Evolutionary conservation across 1,140 invertebrate genomes (phyloP).

Genomic region (Drosophila obscura): DNA sequence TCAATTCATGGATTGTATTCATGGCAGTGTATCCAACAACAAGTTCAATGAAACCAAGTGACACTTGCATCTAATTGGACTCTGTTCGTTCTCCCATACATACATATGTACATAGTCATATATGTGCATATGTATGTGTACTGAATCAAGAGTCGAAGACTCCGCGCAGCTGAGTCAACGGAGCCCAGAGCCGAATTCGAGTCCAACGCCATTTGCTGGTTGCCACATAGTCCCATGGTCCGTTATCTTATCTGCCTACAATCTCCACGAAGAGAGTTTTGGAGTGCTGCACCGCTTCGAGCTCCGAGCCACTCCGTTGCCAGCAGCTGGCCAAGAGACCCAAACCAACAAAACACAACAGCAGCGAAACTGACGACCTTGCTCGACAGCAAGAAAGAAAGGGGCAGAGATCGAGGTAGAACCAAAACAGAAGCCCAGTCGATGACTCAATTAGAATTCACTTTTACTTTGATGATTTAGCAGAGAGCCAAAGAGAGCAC

Average conservation of each 20-base stretch:
- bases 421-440: constrained; percentile 21
- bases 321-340: constrained; percentile 23
- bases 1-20: constrained; percentile 56
- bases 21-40: background rate
- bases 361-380: constrained; percentile 50
- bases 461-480: constrained; percentile 51
- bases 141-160: constrained; percentile 23
- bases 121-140: background rate
- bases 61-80: constrained; percentile 61
- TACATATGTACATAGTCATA: no score
- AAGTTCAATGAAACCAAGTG: constrained; percentile 74
- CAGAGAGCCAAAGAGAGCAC: background rate
- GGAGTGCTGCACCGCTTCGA: background rate
- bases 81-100: background rate
- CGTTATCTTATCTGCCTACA: constrained; percentile 33
- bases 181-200: background rate
- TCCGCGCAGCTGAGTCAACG: constrained; percentile 21
- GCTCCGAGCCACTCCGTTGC: background rate
- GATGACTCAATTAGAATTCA: constrained; percentile 70
- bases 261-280: constrained; percentile 12
- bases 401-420: constrained; percentile 1
- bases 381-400: constrained; percentile 12
- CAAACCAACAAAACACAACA: background rate
- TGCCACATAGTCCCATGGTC: constrained; percentile 9
- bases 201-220: constrained; percentile 24